Evolutionary conservation across 1,140 invertebrate genomes (phyloP).

Genomic region (Gerris buenoi): DNA sequence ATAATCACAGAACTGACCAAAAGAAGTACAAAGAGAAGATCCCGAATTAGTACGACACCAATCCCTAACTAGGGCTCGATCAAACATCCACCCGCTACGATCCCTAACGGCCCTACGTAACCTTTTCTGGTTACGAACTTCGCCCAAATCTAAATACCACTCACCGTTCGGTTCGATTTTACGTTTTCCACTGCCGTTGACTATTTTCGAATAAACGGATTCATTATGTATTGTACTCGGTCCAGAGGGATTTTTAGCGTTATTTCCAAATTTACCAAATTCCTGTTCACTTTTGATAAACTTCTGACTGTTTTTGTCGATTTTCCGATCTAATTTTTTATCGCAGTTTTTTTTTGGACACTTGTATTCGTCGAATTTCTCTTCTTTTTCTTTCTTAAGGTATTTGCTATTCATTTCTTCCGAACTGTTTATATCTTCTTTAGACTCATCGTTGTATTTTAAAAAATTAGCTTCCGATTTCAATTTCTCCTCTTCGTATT

Average conservation of each 20-base stretch:
- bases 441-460: too few species aligned
- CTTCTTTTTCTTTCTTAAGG: background rate
- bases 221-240: background rate
- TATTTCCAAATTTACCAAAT: background rate
- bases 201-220: background rate
- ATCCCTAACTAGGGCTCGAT: background rate
- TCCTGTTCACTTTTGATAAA: background rate
- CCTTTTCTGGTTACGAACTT: background rate
- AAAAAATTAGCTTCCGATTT: background rate
- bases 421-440: background rate
- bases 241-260: too few species aligned
- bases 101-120: background rate
- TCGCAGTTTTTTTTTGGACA: background rate
- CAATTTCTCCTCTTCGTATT: background rate
- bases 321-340: background rate
- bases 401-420: background rate
- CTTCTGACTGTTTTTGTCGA: background rate
- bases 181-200: background rate
- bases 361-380: background rate
- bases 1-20: background rate
- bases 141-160: background rate
- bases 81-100: background rate
- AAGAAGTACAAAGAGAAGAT: background rate
- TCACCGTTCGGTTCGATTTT: background rate
- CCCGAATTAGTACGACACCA: background rate